These are phyloP conservation scores for Myotis pilosus DNA, from an alignment of 2,797 vertebrate genomes.

Conservation along the genomic window DNA sequence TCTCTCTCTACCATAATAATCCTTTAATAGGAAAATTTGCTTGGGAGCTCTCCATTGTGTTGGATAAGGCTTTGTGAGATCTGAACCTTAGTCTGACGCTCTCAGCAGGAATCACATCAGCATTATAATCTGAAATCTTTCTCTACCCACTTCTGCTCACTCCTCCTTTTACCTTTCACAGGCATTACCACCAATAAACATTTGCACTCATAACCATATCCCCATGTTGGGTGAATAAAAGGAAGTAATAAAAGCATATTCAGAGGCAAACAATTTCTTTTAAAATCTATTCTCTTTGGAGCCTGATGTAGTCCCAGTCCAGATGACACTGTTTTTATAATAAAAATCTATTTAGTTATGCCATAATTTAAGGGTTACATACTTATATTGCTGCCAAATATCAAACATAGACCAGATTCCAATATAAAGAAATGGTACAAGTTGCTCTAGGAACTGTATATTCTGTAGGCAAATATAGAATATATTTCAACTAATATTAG, in stretches of 20 bases:
- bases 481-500: not conserved
- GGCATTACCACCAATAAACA: not conserved
- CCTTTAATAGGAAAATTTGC: not conserved
- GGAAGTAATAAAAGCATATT: not conserved
- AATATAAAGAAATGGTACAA: not conserved
- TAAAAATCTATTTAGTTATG: conserved; percentile 41
- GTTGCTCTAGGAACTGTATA: not conserved
- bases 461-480: not conserved
- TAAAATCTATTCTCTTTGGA: conserved; percentile 2
- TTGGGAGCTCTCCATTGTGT: not conserved
- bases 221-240: not conserved
- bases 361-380: not conserved
- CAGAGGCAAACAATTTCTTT: not conserved
- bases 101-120: not conserved
- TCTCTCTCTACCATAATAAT: not conserved
- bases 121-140: not conserved
- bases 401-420: not conserved
- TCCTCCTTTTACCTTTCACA: not conserved
- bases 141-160: not conserved
- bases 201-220: not conserved
- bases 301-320: not conserved
- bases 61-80: not conserved
- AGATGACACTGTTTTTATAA: not conserved
- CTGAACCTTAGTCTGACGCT: not conserved
- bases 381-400: conserved; percentile 7